Conservation (phyloP, 2,888 invertebrate species). For the Acrobasis consociella region DNA sequence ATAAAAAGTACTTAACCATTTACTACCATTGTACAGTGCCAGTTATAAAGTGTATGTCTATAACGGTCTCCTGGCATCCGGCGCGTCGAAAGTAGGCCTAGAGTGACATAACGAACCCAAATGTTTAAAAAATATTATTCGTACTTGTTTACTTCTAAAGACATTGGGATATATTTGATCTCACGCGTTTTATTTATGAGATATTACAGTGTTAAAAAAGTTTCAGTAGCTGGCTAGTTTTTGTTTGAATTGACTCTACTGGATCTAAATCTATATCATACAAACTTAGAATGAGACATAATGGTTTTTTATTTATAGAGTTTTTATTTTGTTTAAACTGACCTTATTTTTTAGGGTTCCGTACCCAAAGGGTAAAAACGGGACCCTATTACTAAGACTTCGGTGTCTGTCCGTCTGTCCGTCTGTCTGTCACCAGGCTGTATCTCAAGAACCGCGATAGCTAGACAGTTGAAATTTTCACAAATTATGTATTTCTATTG, state of each 20-base stretch:
- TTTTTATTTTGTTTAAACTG: too few relatives aligned
- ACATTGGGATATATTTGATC: not conserved
- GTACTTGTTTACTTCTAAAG: not conserved
- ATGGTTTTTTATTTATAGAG: not conserved
- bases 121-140: conserved; percentile 7
- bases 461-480: too few relatives aligned
- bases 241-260: not conserved
- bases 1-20: not conserved
- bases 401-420: too few relatives aligned
- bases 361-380: too few relatives aligned
- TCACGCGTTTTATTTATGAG: not conserved
- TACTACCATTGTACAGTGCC: not conserved
- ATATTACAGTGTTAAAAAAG: not conserved
- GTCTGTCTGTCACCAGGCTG: too few relatives aligned
- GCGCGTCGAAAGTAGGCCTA: conserved; percentile 10
- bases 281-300: not conserved
- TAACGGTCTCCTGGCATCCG: not conserved
- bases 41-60: not conserved
- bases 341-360: too few relatives aligned
- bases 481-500: too few relatives aligned
- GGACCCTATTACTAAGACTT: too few relatives aligned
- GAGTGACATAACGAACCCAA: conserved; percentile 11
- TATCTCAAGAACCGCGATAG: too few relatives aligned
- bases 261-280: not conserved
- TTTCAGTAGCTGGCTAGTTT: not conserved